Base-by-base conservation (phyloP, 2,113 vertebrate genomes). In the Mungos mungo region DNA sequence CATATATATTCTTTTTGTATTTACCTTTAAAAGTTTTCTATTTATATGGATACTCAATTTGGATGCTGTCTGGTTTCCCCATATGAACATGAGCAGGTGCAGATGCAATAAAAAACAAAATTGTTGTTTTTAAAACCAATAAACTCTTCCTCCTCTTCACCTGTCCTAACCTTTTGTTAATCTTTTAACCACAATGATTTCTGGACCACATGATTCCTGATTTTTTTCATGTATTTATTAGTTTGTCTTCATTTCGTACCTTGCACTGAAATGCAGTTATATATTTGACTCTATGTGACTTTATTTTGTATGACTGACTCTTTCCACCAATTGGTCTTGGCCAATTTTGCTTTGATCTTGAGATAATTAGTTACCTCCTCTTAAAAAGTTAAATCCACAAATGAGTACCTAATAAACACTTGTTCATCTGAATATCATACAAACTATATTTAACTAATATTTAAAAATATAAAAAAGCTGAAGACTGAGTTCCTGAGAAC, bases 141-240 rank as follows among this genome's bases (percentile, higher is more conserved):
- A 74, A 69, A 1, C 3, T 91, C 7, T 82, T 68, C 41, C 69
- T 50, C 41, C 16, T 88, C 4, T 86, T 93, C 16, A 19, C 90
- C 77, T 93, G 21, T 41, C 25, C 14, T 97, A 77, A 81, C 1
- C 81, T 93, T 96, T 52, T 88, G 23, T 80, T 95, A 68, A 50
- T 41, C 35, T 38, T 96, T 95, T 71, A 95, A 86, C 33, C 23
- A 76, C 1, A 83, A 7, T 77, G 4, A 63, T 87, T 83, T 19
- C 18, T 95, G 15, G 35, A 69, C 35, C 76, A 77, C 11, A 52
- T 29, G 47, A 88, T 82, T 93, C 14, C 38, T 94, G 21, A 7
- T 63, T 66, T 81, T 97, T 96, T 23, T 77, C 66, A 63, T 68
- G 16, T 80, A 4, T 83, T 81, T 95, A 71, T 80, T 95, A 54